Conservation (phyloP, 2,797 vertebrate genomes). For the Melanitta fusca region DNA sequence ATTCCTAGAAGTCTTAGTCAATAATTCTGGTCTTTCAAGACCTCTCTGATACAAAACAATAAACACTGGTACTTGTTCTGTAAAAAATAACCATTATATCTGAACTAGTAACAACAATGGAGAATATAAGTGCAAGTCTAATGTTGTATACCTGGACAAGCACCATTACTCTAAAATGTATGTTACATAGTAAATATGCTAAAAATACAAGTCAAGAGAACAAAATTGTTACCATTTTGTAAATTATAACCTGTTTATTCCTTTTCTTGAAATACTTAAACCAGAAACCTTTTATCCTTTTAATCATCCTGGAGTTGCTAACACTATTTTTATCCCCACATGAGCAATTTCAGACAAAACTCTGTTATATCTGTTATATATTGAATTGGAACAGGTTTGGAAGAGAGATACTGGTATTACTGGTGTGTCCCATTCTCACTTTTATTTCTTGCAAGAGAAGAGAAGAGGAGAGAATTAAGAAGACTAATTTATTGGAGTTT, state of each 20-base stretch:
- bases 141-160: not conserved
- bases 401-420: not conserved
- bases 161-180: not conserved
- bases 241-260: not conserved
- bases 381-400: not conserved
- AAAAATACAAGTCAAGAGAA: not conserved
- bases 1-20: not conserved
- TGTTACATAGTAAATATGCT: not conserved
- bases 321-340: not conserved
- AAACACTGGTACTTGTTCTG: not conserved
- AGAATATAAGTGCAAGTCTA: not conserved
- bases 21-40: not conserved
- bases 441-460: not conserved
- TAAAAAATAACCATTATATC: not conserved
- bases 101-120: not conserved
- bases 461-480: not conserved
- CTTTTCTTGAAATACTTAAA: not conserved
- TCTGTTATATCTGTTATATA: not conserved
- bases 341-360: not conserved
- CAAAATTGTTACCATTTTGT: not conserved
- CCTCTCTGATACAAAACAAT: not conserved
- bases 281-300: not conserved
- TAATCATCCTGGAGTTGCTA: not conserved
- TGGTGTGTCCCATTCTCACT: not conserved
- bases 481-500: not conserved